Conservation (phyloP, 2,888 invertebrate genomes). For the Helicoverpa assulta region DNA sequence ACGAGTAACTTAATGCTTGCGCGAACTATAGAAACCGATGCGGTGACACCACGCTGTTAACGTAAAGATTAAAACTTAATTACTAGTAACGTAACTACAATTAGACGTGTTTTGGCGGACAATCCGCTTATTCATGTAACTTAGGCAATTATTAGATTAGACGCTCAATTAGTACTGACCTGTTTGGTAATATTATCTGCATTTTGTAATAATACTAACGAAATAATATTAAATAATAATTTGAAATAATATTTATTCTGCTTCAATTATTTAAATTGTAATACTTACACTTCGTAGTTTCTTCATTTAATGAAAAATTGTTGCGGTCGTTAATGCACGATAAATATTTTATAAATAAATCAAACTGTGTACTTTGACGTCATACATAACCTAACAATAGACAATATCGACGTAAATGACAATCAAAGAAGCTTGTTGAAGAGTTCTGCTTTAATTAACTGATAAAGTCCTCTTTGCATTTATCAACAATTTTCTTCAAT, state of each 20-base stretch:
- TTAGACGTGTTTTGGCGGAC: conserved; percentile 50
- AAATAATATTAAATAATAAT: no score
- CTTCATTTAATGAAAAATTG: background rate
- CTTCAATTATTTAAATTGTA: conserved; percentile 12
- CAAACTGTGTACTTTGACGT: conserved; percentile 59
- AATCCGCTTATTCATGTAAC: conserved; percentile 56
- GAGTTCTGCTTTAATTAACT: conserved; percentile 29
- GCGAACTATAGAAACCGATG: conserved; percentile 76
- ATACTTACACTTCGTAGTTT: background rate
- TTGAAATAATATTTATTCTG: no score
- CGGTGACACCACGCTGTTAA: conserved; percentile 69
- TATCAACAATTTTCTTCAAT: conserved; percentile 42
- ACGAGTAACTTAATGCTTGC: conserved; percentile 80
- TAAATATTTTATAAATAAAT: conserved; percentile 27
- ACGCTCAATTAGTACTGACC: conserved; percentile 37
- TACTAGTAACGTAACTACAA: conserved; percentile 56
- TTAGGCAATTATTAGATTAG: conserved; percentile 53
- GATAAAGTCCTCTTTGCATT: conserved; percentile 33
- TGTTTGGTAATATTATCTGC: conserved; percentile 19
- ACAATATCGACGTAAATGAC: conserved; percentile 51
- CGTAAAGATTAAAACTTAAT: conserved; percentile 58
- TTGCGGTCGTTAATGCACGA: conserved; percentile 23
- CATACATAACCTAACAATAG: conserved; percentile 57
- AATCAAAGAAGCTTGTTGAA: conserved; percentile 34
- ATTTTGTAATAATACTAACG: conserved; percentile 23